Evolutionary conservation across 2,797 vertebrate genomes (phyloP), one percentile per base, ranked within the genome.

Genomic region (Sebastes steindachneri): DNA sequence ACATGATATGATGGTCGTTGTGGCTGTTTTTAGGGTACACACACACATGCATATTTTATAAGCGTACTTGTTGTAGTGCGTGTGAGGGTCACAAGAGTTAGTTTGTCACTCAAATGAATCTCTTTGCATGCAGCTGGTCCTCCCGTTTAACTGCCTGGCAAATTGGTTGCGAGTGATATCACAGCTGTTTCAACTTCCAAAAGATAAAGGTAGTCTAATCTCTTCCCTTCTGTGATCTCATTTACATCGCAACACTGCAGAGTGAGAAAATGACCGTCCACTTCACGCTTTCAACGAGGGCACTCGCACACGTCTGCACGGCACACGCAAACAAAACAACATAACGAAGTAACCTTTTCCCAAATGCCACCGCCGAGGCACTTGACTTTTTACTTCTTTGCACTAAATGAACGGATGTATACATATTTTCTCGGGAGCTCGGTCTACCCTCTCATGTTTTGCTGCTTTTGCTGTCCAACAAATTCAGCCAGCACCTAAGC

Each of bases 291-390:
- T 83, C 31, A 82, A 69, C 19, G 17, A 87, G 35, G 19, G 33
- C 68, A 26, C 66, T 31, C 28, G 10, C 64, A 55, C 65, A 55
- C 74, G 25, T 21, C 26, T 35, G 1, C 8, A 5, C 2, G 0
- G n/a, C 26, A 10, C 70, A 35, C 63, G 69, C 76, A 21, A 41
- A 41, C 31, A 31, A 79, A 81, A 84, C 78, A 82, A 87, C 85
- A 87, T 73, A 87, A 87, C 66, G 79, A 82, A 57, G 79, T 88
- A 90, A 93, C 90, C 91, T 93, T 94, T 92, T 78, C 75, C 77
- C 33, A 93, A 92, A 90, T 92, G 84, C 81, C 86, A 82, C 77
- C 3, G n/a, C 79, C 68, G 80, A 82, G 72, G 57, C 76, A 51
- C 75, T 89, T 82, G 83, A 82, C 84, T 85, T 90, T 85, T 84